phyloP scores from a whole-genome alignment of 2,888 invertebrate species.

The Polymixis flavicincta region DNA sequence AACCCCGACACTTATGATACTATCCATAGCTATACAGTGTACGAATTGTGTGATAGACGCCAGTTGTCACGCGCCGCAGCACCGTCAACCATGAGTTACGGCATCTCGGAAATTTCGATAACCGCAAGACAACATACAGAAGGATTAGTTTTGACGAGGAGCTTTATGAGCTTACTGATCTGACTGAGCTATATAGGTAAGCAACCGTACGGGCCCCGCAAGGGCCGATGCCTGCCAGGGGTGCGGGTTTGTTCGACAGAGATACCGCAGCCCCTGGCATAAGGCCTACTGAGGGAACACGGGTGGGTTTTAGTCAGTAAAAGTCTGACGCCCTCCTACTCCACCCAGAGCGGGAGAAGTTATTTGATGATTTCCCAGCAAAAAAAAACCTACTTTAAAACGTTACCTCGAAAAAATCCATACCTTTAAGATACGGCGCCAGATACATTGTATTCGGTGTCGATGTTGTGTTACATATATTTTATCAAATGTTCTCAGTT shows the following conservation, averaged over 20 bases:
- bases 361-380: too few relatives aligned
- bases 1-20: constrained; percentile 30
- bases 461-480: background rate
- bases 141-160: background rate
- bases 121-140: constrained; percentile 14
- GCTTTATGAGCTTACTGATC: background rate
- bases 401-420: background rate
- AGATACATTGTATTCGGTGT: background rate
- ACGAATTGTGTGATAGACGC: constrained; percentile 7
- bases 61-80: constrained; percentile 48
- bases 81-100: constrained; percentile 31
- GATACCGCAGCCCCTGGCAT: too few relatives aligned
- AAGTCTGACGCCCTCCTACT: too few relatives aligned
- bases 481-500: background rate
- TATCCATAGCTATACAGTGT: constrained; percentile 1
- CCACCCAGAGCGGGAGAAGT: too few relatives aligned
- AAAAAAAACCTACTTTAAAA: too few relatives aligned
- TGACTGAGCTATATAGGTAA: background rate
- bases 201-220: too few relatives aligned
- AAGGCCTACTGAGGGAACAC: too few relatives aligned
- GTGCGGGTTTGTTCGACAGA: too few relatives aligned
- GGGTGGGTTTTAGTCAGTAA: too few relatives aligned
- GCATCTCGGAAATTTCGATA: constrained; percentile 22
- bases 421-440: background rate
- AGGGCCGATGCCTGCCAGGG: too few relatives aligned